Conservation (phyloP, 2,888 invertebrate genomes). For the Synergus itoensis region DNA sequence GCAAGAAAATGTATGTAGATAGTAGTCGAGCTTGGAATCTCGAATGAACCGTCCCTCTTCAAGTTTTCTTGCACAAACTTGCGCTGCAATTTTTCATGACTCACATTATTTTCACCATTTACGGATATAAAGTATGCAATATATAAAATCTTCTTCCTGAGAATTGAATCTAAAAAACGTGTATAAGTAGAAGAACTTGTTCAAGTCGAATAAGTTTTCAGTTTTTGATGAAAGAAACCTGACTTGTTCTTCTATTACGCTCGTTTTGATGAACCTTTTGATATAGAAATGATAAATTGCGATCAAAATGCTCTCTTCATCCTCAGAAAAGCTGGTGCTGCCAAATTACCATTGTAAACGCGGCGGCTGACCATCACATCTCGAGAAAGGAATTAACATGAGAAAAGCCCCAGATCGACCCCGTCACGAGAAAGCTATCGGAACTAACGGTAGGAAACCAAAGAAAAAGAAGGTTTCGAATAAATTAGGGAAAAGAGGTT, state of each 20-base stretch:
- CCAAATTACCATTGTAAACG: constrained; percentile 60
- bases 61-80: constrained; percentile 32
- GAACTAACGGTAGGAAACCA: constrained; percentile 44
- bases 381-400: constrained; percentile 58
- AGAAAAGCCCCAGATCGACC: constrained; percentile 54
- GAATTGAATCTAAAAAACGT: no score
- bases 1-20: constrained; percentile 61
- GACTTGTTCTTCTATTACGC: background rate
- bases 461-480: constrained; percentile 30
- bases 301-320: constrained; percentile 25
- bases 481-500: constrained; percentile 38
- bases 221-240: background rate
- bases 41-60: constrained; percentile 52
- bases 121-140: background rate
- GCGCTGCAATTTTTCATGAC: constrained; percentile 2
- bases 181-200: no score
- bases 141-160: background rate
- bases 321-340: constrained; percentile 38
- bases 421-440: constrained; percentile 44
- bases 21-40: constrained; percentile 58
- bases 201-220: no score
- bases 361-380: constrained; percentile 52
- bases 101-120: constrained; percentile 2
- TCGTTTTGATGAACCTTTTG: constrained; percentile 12
- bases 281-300: background rate